Conservation (phyloP, 2,888 invertebrate species). For the Nezara viridula region DNA sequence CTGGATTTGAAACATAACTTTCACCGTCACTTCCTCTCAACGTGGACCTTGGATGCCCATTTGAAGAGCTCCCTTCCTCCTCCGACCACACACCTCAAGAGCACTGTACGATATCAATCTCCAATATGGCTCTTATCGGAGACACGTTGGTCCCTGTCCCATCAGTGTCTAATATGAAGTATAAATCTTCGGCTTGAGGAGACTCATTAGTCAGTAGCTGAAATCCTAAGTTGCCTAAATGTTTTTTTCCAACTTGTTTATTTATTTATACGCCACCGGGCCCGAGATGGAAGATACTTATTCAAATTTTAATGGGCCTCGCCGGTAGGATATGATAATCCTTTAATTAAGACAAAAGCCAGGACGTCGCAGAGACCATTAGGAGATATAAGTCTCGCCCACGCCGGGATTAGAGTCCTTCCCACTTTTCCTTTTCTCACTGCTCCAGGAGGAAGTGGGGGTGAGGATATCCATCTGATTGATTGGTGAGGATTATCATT, state of each 20-base stretch:
- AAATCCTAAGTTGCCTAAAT: conserved; percentile 44
- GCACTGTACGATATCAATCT: conserved; percentile 26
- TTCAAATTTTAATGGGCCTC: conserved; percentile 55
- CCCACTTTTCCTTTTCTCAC: conserved; percentile 16
- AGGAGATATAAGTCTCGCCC: conserved; percentile 53
- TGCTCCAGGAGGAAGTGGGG: not conserved
- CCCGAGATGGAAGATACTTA: conserved; percentile 49
- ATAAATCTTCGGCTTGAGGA: conserved; percentile 26
- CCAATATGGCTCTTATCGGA: conserved; percentile 8
- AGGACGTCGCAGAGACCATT: conserved; percentile 44
- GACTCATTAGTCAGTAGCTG: conserved; percentile 48
- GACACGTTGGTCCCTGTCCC: conserved; percentile 27
- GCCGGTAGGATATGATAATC: conserved; percentile 51
- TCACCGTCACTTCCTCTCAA: not conserved
- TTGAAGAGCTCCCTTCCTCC: not conserved
- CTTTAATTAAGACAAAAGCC: conserved; percentile 55
- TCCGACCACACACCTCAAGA: conserved; percentile 20
- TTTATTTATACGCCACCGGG: conserved; percentile 27
- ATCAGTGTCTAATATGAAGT: conserved; percentile 31
- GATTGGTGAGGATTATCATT: conserved; percentile 13
- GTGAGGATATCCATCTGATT: conserved; percentile 29
- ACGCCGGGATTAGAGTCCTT: conserved; percentile 47
- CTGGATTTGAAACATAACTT: not conserved
- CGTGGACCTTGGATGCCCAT: not conserved
- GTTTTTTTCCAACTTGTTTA: not conserved